Evolutionary conservation across 2,888 invertebrate genomes (phyloP), one percentile per base, ranked within the genome.

Genomic region (Ophraella communa): DNA sequence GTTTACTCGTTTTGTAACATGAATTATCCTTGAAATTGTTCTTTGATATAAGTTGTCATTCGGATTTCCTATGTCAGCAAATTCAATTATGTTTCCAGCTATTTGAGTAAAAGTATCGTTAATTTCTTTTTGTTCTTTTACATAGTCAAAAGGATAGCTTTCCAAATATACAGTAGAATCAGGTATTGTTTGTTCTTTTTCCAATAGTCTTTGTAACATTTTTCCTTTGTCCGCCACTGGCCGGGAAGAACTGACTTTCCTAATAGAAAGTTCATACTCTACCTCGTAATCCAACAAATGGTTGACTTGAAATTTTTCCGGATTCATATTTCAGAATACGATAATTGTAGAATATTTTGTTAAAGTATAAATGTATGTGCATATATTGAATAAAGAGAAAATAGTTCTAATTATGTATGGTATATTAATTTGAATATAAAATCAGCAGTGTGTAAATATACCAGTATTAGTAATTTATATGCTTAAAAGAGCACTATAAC

Each of bases 171-270:
- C 27, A 17, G 27, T 45, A 2, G 45, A 45, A 23, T 56, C 18
- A 1, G 51, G 51, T 10, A 18, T 14, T 20, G 35, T 17, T 53
- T 35, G 58, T 53, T 58, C 58, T 52, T 64, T 64, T 21, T 18
- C 33, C 45, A 58, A 47, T n/a, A 64, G 44, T 39, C 53, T 57
- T 24, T 24, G 23, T 10, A 64, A 17, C 8, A 58, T 58, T 59
- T 64, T 59, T 17, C 64, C 52, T 49, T 64, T 59, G 21, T 64
- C 45, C 7, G 10, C 30, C 1, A 59, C 51, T 23, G 51, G 8
- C 0, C 27, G 23, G n/a, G 24, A n/a, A 2, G 24, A 8, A 17
- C 11, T 51, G 8, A 51, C 27, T 8, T 14, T 14, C 11, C 51
- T 10, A n/a, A 51, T 24, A n/a, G 24, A 2, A 24, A n/a, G 7